Evolutionary conservation across 2,797 vertebrate species (phyloP).

Genomic region (Cyclura pinguis): DNA sequence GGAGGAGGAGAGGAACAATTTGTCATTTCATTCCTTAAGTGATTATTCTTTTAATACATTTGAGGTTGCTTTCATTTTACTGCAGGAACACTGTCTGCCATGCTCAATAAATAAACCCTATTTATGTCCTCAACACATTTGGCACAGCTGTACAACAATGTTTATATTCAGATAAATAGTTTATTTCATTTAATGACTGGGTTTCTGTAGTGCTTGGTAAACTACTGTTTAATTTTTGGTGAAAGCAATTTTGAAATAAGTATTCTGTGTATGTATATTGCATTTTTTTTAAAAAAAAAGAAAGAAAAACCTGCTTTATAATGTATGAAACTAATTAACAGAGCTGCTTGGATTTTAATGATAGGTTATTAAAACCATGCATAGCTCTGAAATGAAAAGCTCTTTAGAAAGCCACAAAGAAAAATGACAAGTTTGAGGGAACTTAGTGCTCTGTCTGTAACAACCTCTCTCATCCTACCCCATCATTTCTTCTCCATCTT

Average conservation of each 20-base stretch:
- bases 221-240: slow-evolving; percentile 13
- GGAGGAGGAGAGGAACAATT: not conserved
- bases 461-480: not conserved
- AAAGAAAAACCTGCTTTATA: not conserved
- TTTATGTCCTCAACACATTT: slow-evolving; percentile 31
- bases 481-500: not conserved
- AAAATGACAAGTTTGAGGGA: slow-evolving; percentile 4
- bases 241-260: slow-evolving; percentile 36
- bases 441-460: not conserved
- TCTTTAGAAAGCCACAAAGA: not conserved
- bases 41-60: slow-evolving; percentile 17
- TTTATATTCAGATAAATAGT: slow-evolving; percentile 20
- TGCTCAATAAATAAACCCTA: slow-evolving; percentile 14
- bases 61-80: slow-evolving; percentile 9
- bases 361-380: slow-evolving; percentile 19
- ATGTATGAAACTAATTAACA: slow-evolving; percentile 27
- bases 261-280: not conserved
- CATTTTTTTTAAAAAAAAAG: not conserved
- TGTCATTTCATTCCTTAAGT: slow-evolving; percentile 7
- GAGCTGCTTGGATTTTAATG: slow-evolving; percentile 27
- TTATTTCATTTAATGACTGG: slow-evolving; percentile 41
- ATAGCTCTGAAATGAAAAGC: not conserved
- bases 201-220: slow-evolving; percentile 30
- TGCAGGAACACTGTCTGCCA: not conserved
- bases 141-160: slow-evolving; percentile 28